Conservation (phyloP, 2,797 vertebrate species). For the Nyctibius grandis region DNA sequence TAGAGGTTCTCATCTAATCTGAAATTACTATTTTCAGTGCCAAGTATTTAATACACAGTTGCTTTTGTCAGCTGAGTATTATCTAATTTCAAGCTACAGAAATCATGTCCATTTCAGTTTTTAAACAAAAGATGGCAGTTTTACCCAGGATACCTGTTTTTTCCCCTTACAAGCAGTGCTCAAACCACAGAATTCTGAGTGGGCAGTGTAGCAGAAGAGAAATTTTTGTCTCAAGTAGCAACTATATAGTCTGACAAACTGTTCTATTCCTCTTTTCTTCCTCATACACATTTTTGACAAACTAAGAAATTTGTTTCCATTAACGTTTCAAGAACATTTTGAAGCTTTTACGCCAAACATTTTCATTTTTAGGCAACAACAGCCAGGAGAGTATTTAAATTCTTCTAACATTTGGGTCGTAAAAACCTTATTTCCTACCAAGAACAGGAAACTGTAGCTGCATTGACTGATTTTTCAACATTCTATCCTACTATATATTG, state of each 20-base stretch:
- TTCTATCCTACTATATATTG: not conserved
- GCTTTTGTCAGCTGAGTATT: not conserved
- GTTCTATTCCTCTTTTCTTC: not conserved
- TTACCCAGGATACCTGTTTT: not conserved
- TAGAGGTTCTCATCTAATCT: not conserved
- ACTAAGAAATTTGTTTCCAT: not conserved
- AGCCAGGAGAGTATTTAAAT: not conserved
- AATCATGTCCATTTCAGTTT: not conserved
- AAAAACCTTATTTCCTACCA: not conserved
- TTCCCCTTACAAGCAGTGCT: not conserved
- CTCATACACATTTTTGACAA: not conserved
- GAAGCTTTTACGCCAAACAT: not conserved
- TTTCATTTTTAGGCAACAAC: not conserved
- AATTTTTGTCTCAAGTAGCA: not conserved
- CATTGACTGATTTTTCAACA: not conserved
- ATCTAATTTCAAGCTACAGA: not conserved
- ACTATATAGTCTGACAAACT: not conserved
- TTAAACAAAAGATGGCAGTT: not conserved
- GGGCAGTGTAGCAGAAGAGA: not conserved
- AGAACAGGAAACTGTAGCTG: not conserved
- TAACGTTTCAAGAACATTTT: not conserved
- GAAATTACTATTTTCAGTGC: not conserved
- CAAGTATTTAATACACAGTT: not conserved
- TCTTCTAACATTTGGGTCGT: not conserved
- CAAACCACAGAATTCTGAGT: not conserved